Evolutionary conservation across 1,140 invertebrate species (phyloP), one percentile per base, ranked within the genome.

Genomic region (Conus betulinus): DNA sequence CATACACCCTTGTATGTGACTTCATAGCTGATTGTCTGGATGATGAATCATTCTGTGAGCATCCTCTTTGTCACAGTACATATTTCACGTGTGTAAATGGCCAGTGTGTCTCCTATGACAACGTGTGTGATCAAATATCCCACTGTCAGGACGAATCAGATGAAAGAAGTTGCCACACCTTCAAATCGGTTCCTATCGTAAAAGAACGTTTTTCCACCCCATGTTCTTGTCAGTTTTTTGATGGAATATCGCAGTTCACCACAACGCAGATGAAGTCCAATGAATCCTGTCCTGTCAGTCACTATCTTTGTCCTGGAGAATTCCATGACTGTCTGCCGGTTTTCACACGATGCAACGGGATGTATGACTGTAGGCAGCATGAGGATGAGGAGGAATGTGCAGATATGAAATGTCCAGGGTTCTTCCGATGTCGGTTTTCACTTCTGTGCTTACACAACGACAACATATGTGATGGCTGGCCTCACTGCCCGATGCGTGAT

Each of bases 271-370:
- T 74, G 71, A n/a, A 17, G 15, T 2, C 17, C 1, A n/a, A 20
- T 8, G 71, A 74, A 8, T 20, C 17, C 8, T 74, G 71, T n/a
- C 71, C 71, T 17, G 17, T 23, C 7, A 74, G 20, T 25, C 71
- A 74, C 71, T 74, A n/a, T 25, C 60, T 55, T 52, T 88, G 87
- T 55, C 5, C 27, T 7, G n/a, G 78, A 27, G 84, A 76, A 20
- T 86, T 13, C 60, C 11, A 63, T 20, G 60, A 82, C 52, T 83
- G 84, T 39, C 79, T 87, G 23, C 88, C 85, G 8, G 25, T 87
- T 8, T 87, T 84, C 52, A 84, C 83, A 83, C 84, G 87, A 52
- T 88, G 87, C 39, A 88, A 88, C 82, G 87, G 87, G 11, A 25
- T 84, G 82, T 17, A 63, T 20, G 87, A 88, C 82, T 88, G 87